Evolutionary conservation across 2,888 invertebrate genomes (phyloP).

Genomic region (Agriopis leucophaearia): DNA sequence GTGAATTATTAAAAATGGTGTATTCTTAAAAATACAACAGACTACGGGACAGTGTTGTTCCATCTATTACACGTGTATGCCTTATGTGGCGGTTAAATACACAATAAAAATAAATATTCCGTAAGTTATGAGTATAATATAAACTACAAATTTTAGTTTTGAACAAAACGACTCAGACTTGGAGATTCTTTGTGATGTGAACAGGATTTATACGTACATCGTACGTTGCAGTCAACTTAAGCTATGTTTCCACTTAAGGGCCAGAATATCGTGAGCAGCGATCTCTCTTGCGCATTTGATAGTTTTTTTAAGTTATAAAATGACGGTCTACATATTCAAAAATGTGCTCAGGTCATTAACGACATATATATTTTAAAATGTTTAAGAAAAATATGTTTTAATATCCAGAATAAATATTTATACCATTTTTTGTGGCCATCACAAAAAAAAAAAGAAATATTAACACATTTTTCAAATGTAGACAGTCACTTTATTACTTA

Average conservation of each 20-base stretch:
- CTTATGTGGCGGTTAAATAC: slow-evolving; percentile 36
- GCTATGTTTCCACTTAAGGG: not conserved
- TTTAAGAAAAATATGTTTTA: no score
- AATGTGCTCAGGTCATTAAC: not conserved
- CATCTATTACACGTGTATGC: slow-evolving; percentile 67
- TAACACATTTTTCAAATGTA: no score
- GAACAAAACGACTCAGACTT: slow-evolving; percentile 69
- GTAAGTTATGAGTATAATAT: slow-evolving; percentile 55
- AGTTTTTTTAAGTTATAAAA: no score
- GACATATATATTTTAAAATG: no score
- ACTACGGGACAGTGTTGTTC: slow-evolving; percentile 67
- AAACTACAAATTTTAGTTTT: slow-evolving; percentile 57
- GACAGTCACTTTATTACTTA: no score
- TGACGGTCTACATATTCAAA: no score
- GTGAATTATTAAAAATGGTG: slow-evolving; percentile 82
- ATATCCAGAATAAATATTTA: no score
- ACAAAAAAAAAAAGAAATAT: no score
- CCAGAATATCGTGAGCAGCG: no score
- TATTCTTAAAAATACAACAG: slow-evolving; percentile 77
- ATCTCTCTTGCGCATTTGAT: no score
- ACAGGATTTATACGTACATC: not conserved
- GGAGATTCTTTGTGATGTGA: slow-evolving; percentile 51
- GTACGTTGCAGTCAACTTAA: not conserved
- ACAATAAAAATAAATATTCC: slow-evolving; percentile 44
- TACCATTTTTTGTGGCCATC: no score